phyloP scores from a whole-genome alignment of 2,113 vertebrate species.

The Camelus dromedarius region DNA sequence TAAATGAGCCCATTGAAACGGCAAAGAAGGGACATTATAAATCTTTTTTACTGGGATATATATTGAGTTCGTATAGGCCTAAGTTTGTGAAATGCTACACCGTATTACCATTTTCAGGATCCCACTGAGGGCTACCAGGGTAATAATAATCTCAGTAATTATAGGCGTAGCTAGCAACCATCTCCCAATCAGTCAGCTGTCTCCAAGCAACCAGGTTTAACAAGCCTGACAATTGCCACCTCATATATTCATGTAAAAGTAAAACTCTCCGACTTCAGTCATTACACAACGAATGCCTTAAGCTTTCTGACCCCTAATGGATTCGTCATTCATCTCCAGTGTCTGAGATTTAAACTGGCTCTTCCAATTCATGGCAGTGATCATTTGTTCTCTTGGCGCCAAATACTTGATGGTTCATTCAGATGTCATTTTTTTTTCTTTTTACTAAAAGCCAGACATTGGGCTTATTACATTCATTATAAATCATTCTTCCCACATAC shows the following conservation, averaged over 20 bases:
- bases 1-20: constrained; percentile 78
- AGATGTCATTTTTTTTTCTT: neutral
- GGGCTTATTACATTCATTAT: neutral
- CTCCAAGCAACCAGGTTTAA: constrained; percentile 72
- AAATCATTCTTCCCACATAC: constrained; percentile 10
- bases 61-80: constrained; percentile 77
- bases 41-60: constrained; percentile 78
- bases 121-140: constrained; percentile 46
- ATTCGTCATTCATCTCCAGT: neutral
- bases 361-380: neutral
- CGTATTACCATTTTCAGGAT: constrained; percentile 75
- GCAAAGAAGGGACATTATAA: constrained; percentile 52
- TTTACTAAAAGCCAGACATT: constrained; percentile 31
- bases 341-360: constrained; percentile 14
- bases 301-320: neutral
- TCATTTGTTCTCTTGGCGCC: constrained; percentile 50
- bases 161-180: constrained; percentile 62
- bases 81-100: constrained; percentile 59
- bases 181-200: constrained; percentile 75
- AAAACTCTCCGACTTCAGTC: constrained; percentile 62
- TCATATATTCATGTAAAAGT: constrained; percentile 55
- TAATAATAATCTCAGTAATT: constrained; percentile 78
- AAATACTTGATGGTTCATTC: constrained; percentile 50
- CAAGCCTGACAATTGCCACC: constrained; percentile 63
- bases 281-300: neutral